Evolutionary conservation across 2,888 invertebrate species (phyloP).

Genomic region (Hedya salicella): DNA sequence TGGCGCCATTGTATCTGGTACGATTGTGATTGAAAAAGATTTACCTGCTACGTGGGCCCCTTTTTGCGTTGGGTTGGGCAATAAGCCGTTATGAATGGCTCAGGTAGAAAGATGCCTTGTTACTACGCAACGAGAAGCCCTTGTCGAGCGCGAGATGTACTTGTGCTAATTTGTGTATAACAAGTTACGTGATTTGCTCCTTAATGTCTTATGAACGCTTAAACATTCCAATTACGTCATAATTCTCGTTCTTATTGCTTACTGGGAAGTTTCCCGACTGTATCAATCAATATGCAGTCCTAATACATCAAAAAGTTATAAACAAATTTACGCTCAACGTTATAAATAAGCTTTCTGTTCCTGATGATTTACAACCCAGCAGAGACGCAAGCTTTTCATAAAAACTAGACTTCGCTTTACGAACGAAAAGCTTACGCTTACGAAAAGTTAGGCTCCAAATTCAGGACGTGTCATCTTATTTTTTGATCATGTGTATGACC

Average conservation of each 20-base stretch:
- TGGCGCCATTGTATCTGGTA: conserved; percentile 15
- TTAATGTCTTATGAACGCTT: conserved; percentile 16
- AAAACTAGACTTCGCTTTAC: too few species aligned
- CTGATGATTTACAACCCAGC: too few species aligned
- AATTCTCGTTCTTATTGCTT: neutral
- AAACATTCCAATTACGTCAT: conserved; percentile 1
- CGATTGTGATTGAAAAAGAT: conserved; percentile 24
- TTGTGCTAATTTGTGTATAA: conserved; percentile 33
- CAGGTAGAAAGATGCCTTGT: conserved; percentile 32
- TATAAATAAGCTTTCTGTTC: too few species aligned
- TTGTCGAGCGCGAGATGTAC: conserved; percentile 25
- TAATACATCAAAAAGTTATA: too few species aligned
- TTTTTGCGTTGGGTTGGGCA: conserved; percentile 14
- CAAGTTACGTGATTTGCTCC: conserved; percentile 31
- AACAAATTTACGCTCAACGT: too few species aligned
- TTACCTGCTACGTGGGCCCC: conserved; percentile 33
- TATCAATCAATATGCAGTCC: neutral
- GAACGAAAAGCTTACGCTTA: too few species aligned
- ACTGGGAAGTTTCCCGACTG: neutral
- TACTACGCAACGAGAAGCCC: conserved; percentile 30
- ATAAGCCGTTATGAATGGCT: conserved; percentile 30
- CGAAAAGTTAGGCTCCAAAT: too few species aligned
- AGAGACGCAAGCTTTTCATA: too few species aligned
- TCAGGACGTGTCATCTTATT: too few species aligned
- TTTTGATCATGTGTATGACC: too few species aligned